Evolutionary conservation across 2,888 invertebrate genomes (phyloP).

Genomic region (Odontocolon sp.): DNA sequence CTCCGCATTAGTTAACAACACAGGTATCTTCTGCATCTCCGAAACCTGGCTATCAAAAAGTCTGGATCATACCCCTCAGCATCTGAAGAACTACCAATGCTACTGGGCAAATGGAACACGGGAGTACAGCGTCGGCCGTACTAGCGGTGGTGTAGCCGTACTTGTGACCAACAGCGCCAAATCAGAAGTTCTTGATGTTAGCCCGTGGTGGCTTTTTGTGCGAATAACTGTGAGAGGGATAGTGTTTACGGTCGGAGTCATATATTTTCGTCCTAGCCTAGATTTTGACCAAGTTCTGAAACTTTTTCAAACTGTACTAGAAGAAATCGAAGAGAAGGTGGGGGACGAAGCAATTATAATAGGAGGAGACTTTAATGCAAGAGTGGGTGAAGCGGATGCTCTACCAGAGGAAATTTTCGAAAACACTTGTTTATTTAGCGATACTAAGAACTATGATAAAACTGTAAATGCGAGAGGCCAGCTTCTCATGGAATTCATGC

Average conservation of each 20-base stretch:
- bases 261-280: neutral
- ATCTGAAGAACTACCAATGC: constrained; percentile 11
- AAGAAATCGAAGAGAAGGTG: neutral
- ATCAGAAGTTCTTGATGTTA: neutral
- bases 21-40: constrained; percentile 28
- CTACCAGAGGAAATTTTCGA: constrained; percentile 1
- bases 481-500: constrained; percentile 9
- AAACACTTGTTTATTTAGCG: neutral
- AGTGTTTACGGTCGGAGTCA: neutral
- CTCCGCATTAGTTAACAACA: neutral
- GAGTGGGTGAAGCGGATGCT: constrained; percentile 2
- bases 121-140: constrained; percentile 22
- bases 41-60: constrained; percentile 18
- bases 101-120: constrained; percentile 19
- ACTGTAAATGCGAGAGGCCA: constrained; percentile 1
- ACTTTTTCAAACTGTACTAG: neutral
- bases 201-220: neutral
- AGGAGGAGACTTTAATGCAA: no score
- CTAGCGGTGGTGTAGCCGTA: constrained; percentile 16
- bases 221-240: neutral
- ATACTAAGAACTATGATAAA: neutral
- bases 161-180: neutral
- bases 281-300: neutral
- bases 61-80: neutral
- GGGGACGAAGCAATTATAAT: constrained; percentile 28